Evolutionary conservation across 1,140 invertebrate species (phyloP), one percentile per base, ranked within the genome.

Genomic region (Heliconius hermathena): DNA sequence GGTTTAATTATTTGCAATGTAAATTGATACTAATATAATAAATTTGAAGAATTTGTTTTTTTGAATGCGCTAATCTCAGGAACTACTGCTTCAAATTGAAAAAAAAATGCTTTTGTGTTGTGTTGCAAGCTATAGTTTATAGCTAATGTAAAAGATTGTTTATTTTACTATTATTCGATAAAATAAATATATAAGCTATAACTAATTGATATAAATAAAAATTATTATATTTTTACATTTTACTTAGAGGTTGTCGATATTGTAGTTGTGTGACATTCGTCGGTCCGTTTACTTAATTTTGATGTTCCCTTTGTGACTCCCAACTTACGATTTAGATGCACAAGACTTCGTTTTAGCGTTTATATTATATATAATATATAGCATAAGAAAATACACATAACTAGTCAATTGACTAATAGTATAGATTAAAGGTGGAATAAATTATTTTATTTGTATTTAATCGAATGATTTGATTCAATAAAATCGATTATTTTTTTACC

Each of bases 371-470:
- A 80, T 81, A 80, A 79, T 82, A 73, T 82, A 84, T 81, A 81
- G 79, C 38, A 20, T 81, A 81, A 77, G 20, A 74, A 78, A 82
- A 83, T 83, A 83, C 60, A 82, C 71, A 79, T 77, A 86, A 85
- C 87, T 91, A 90, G 90, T 91, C 88, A 88, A 52, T 52, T 76
- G 87, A 91, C 90, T 89, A 86, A 84, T 66, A 66, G 60, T 66
- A 29, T 16, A 66, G 26, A 22, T 22, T 5, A 29, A 66, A 29
- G 60, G 60, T 66, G 60, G 60, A 66, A 26, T 2, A 57, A 57
- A 20, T 2, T 9, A 57, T n/a, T 29, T 11, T 66, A 66, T 22
- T 22, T 66, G 16, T 16, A 29, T 22, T 13, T 60, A 60, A 9
- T 60, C n/a, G 54, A 60, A 26, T 60, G 8, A 22, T 26, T 60